Base-by-base conservation (phyloP, 2,888 invertebrate species). In the Harpalus rubripes region DNA sequence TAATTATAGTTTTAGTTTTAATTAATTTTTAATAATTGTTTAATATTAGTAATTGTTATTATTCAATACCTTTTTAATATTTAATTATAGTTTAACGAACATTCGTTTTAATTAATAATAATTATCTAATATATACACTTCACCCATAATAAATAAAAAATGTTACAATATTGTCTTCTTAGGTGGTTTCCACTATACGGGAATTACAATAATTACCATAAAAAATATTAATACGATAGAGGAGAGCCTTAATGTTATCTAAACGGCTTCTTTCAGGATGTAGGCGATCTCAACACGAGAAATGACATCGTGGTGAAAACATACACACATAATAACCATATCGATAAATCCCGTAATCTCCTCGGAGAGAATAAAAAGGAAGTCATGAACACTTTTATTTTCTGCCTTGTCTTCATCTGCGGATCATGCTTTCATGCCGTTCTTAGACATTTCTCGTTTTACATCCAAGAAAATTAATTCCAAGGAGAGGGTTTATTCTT, bases 281-380 rank as follows among this genome's bases (percentile, higher is more conserved):
- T 81, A 44, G 52, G 26, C 22, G 63, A 81, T 81, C 65, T 65
- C 81, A 81, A 65, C 52, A 16, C 68, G 68, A 81, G 56, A 81
- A 81, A 81, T 65, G n/a, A 68, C 26, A 15, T 15, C 32, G 65
- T 52, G 15, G 65, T 68, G 63, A 81, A 65, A 81, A 81, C 65
- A 81, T 81, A 65, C 81, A 81, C 81, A 65, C 39, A 52, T 41
- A 18, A 61, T 81, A 63, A 81, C 56, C 52, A 68, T 81, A 68
- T 68, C 68, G 56, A 81, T 81, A 81, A 81, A 81, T 56, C 26
- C 65, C 18, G 44, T 63, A 80, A 63, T 63, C 80, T 63, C 18
- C 61, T 26, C n/a, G n/a, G 61, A 63, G 22, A 80, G 44, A 63
- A 80, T 80, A 61, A 80, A 79, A 41, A 16, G 44, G 16, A 80